phyloP scores from a whole-genome alignment of 2,797 vertebrate species.

The Pogonophryne albipinna region DNA sequence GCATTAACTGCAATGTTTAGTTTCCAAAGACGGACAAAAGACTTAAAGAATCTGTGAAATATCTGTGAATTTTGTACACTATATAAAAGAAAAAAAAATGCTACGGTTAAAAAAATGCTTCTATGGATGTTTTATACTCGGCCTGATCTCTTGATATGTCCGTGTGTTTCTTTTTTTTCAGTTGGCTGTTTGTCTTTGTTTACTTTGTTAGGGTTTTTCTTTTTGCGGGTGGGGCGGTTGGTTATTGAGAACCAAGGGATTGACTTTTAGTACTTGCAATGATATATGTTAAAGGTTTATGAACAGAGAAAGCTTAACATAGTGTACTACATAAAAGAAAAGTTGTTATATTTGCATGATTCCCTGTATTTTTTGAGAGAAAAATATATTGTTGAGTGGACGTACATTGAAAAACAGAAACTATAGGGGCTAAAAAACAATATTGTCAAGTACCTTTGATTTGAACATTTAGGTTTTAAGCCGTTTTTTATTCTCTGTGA shows the following conservation, averaged over 20 bases:
- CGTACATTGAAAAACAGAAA: slow-evolving; percentile 79
- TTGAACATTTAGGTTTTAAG: slow-evolving; percentile 72
- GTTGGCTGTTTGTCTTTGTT: slow-evolving; percentile 67
- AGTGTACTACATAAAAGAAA: slow-evolving; percentile 80
- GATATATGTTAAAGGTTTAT: slow-evolving; percentile 81
- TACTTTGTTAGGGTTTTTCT: slow-evolving; percentile 41
- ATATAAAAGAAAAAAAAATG: slow-evolving; percentile 64
- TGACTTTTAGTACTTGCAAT: slow-evolving; percentile 71
- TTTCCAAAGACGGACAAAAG: slow-evolving; percentile 78
- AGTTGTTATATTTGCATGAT: slow-evolving; percentile 89
- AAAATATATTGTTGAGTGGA: slow-evolving; percentile 86
- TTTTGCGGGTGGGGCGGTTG: background rate
- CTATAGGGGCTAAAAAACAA: slow-evolving; percentile 73
- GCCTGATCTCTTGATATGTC: slow-evolving; percentile 83
- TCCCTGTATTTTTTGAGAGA: slow-evolving; percentile 86
- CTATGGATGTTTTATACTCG: slow-evolving; percentile 84
- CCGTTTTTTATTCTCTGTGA: slow-evolving; percentile 60
- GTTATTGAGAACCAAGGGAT: slow-evolving; percentile 40
- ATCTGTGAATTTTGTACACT: slow-evolving; percentile 89
- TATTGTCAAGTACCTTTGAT: slow-evolving; percentile 72
- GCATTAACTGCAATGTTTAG: slow-evolving; percentile 59
- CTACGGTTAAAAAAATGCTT: slow-evolving; percentile 67
- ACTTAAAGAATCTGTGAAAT: slow-evolving; percentile 81
- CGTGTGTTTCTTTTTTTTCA: slow-evolving; percentile 75
- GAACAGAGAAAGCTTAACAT: slow-evolving; percentile 79